Evolutionary conservation across 2,888 invertebrate species (phyloP), one percentile per base, ranked within the genome.

Genomic region (Quadroppia sp.): DNA sequence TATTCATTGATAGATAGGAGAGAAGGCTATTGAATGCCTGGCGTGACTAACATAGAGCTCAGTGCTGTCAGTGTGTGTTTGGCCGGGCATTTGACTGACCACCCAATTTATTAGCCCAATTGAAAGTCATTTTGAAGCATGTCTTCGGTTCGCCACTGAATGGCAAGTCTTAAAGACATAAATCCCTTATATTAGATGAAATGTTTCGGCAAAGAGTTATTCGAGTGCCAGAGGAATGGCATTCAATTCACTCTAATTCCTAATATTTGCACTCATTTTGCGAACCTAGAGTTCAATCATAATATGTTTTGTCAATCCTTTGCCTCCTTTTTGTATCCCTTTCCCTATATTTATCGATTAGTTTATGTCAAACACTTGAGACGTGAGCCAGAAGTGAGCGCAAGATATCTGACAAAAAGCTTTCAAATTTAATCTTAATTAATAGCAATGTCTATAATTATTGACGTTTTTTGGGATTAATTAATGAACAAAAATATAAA

Each of bases 1-100:
- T n/a, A n/a, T n/a, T n/a, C n/a, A n/a, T n/a, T n/a, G n/a, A n/a
- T n/a, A n/a, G n/a, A n/a, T n/a, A n/a, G n/a, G n/a, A n/a, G n/a
- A n/a, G n/a, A n/a, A n/a, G n/a, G n/a, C 59, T 59, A 59, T 59
- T 23, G 23, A 15, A 59, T 59, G 59, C 28, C 59, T 59, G 59
- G 28, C 59, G 59, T 59, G 59, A 59, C 59, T 59, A 59, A 59
- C 28, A 28, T 30, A 23, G 20, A 15, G n/a, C 36, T 36, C 36
- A 36, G 20, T 45, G 20, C 20, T 7, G 50, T 36, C 36, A 36
- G 20, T 50, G 50, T 28, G 45, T 42, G 9, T n/a, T 9, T 25
- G 30, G 59, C 23, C 59, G 23, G 13, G 23, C 30, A 59, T 59
- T 23, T 28, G 59, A 6, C 17, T 2, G n/a, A n/a, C 59, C 59